Base-by-base conservation (phyloP, 2,797 vertebrate genomes). In the Tragelaphus oryx region DNA sequence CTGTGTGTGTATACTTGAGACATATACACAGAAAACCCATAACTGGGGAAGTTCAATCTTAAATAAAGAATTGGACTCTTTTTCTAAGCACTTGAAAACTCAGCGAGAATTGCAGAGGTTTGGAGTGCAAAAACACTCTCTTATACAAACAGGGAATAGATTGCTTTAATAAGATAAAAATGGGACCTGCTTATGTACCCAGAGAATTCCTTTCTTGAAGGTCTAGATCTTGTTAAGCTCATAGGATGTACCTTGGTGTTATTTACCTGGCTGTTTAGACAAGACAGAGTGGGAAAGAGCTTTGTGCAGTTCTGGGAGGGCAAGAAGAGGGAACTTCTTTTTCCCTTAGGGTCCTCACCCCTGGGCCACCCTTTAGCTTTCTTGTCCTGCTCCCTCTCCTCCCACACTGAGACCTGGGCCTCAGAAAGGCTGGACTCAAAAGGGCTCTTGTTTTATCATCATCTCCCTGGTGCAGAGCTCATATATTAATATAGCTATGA, bases 371-470 rank as follows among this genome's bases (percentile, higher is more conserved):
- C 79, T 86, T 59, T 55, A 71, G 81, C 94, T 96, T 92, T 84
- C 79, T 86, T 94, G 86, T 59, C 81, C 68, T 0, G 0, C 83
- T 95, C 90, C 60, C 76, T 85, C 12, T 3, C 93, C 94, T 96
- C 89, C 93, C 89, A 75, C 82, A 8, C 62, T 5, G 68, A 84
- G 80, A 65, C 55, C 68, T 74, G 44, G 26, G 79, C 75, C 83
- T 81, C 80, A 30, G n/a, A 88, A 94, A 79, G 88, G 48, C 82
- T 3, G 2, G 74, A 78, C 55, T 96, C 91, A 91, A 94, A 93
- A 81, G 91, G 91, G 65, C 91, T 92, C 86, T 96, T 95, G 95
- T 97, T 95, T 81, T 92, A 85, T 85, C 79, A 94, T 94, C 94
- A 68, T 89, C 83, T 90, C 76, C 89, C 52, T 41, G 48, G 65